phyloP scores from a whole-genome alignment of 2,113 vertebrate species.

The Thunnus maccoyii region DNA sequence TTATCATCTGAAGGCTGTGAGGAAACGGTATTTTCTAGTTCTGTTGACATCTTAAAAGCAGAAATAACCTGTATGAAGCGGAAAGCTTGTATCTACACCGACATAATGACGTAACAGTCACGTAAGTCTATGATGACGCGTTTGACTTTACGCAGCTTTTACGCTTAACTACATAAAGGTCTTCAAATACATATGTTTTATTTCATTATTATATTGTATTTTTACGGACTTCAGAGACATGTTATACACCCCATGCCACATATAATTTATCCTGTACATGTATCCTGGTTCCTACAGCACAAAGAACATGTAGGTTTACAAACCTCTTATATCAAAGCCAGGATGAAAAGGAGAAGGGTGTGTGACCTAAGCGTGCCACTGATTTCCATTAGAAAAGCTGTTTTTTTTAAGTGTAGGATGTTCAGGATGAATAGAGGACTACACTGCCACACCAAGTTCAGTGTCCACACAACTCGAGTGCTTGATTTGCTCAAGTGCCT shows the following conservation, averaged over 20 bases:
- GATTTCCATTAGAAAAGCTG: constrained; percentile 78
- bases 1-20: too few species aligned
- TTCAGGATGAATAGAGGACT: constrained; percentile 28
- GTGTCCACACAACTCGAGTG: constrained; percentile 21
- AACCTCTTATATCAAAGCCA: constrained; percentile 27
- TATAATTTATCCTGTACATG: neutral
- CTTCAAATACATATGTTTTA: neutral
- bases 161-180: neutral
- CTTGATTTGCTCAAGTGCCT: constrained; percentile 64
- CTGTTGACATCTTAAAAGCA: neutral
- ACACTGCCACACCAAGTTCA: constrained; percentile 22
- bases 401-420: constrained; percentile 31
- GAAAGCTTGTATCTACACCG: neutral
- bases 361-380: constrained; percentile 45
- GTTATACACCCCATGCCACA: neutral
- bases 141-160: neutral
- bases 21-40: neutral
- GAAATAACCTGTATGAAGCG: neutral
- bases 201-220: neutral
- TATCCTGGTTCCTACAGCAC: neutral
- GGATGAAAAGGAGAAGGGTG: constrained; percentile 24
- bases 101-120: neutral
- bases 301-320: neutral
- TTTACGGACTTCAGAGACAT: neutral
- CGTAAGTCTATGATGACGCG: constrained; percentile 24